Conservation (phyloP, 2,888 invertebrate species). For the Rhagophthalmus giganteus region DNA sequence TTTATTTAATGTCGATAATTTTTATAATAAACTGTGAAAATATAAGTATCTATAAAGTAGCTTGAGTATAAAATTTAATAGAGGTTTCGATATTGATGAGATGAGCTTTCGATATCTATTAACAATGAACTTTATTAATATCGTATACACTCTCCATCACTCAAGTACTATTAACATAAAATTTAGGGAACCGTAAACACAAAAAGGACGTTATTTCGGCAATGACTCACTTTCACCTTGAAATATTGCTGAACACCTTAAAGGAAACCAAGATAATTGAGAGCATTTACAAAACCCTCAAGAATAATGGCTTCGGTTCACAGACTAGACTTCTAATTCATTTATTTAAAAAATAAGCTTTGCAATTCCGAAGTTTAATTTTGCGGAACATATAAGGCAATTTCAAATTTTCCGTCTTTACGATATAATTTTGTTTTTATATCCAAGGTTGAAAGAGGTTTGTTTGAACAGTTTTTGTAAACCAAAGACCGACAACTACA, state of each 20-base stretch:
- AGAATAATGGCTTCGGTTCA: slow-evolving; percentile 20
- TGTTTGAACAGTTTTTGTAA: too few relatives aligned
- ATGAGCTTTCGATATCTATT: too few relatives aligned
- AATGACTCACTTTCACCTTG: slow-evolving; percentile 16
- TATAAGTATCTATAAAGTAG: too few relatives aligned
- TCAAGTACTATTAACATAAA: slow-evolving; percentile 12
- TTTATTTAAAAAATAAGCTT: slow-evolving; percentile 26
- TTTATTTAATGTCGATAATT: too few relatives aligned
- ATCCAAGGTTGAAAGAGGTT: too few relatives aligned
- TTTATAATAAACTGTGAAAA: too few relatives aligned
- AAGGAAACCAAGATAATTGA: slow-evolving; percentile 23
- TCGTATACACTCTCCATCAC: slow-evolving; percentile 15
- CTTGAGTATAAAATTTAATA: too few relatives aligned
- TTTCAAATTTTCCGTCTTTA: background rate
- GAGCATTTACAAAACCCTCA: slow-evolving; percentile 22
- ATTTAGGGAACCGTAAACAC: slow-evolving; percentile 6
- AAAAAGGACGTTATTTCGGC: slow-evolving; percentile 11
- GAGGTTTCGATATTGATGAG: too few relatives aligned
- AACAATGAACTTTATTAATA: too few relatives aligned
- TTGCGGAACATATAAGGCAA: slow-evolving; percentile 10
- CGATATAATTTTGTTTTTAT: too few relatives aligned
- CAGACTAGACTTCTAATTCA: slow-evolving; percentile 21
- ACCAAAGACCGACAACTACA: too few relatives aligned
- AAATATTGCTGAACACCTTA: slow-evolving; percentile 24
- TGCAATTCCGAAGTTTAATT: slow-evolving; percentile 11